Conservation (phyloP, 2,797 vertebrate species). For the Psittacula echo region DNA sequence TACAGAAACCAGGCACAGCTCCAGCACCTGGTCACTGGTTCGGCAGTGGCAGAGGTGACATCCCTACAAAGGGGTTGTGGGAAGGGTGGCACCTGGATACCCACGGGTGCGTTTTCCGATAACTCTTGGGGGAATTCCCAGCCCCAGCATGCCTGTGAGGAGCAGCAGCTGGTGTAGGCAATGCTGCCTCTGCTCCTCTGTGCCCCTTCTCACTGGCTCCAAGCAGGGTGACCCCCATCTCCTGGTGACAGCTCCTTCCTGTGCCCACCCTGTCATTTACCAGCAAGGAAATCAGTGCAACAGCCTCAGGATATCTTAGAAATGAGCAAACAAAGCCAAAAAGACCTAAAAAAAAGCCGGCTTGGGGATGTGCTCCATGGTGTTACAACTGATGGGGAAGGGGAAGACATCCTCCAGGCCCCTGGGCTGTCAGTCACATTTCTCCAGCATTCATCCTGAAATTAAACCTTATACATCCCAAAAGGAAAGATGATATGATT, state of each 20-base stretch:
- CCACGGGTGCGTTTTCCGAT: accelerated
- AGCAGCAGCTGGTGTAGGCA: background rate
- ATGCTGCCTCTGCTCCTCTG: background rate
- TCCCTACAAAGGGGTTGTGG: background rate
- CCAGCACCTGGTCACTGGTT: accelerated
- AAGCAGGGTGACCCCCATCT: background rate
- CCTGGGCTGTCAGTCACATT: background rate
- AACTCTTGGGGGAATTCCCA: background rate
- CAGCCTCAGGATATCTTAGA: background rate
- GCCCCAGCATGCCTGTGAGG: background rate
- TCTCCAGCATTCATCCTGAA: background rate
- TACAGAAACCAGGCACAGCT: background rate
- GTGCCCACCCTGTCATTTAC: background rate
- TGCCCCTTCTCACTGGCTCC: background rate
- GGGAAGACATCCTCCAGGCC: background rate
- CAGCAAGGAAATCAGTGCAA: background rate
- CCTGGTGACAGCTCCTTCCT: background rate
- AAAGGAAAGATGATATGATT: background rate
- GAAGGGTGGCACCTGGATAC: background rate
- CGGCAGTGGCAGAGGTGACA: background rate
- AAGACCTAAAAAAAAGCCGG: accelerated
- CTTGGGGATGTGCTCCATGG: accelerated
- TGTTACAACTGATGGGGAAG: background rate
- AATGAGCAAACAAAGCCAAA: background rate
- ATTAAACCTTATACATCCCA: background rate